Evolutionary conservation across 2,113 vertebrate species (phyloP), one percentile per base, ranked within the genome.

Genomic region (Hepsetus odoe): DNA sequence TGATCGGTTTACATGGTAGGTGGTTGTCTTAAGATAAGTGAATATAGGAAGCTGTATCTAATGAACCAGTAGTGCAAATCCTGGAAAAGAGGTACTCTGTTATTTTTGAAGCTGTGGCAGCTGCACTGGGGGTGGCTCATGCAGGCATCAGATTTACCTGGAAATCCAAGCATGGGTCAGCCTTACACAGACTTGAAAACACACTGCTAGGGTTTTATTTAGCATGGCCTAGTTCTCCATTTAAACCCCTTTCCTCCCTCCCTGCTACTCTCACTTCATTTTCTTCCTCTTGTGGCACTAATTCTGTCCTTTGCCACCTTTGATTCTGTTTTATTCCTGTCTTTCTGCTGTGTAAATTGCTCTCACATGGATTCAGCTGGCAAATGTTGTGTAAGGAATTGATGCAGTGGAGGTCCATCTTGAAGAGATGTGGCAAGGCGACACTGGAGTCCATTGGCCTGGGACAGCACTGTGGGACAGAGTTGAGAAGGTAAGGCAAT

Each of bases 121-220:
- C n/a, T n/a, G n/a, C n/a, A n/a, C n/a, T n/a, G n/a, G n/a, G n/a
- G n/a, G n/a, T n/a, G n/a, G n/a, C n/a, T n/a, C n/a, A n/a, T n/a
- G n/a, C n/a, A n/a, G n/a, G 20, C 49, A n/a, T n/a, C 18, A 44
- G 22, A 26, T 42, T 38, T 67, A 35, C 42, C 24, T 69, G 12
- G 2, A 53, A 33, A 58, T 38, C 22, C 20, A 20, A 38, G 49
- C 22, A 14, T 14, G 62, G 28, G 38, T 69, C 28, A 6, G 40
- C 33, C n/a, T 58, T 26, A 18, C 55, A 42, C 51, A 32, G n/a
- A 12, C 22, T 33, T 72, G 26, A 14, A 70, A 49, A 55, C 32
- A 1, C 38, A 55, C 24, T 22, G 18, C 67, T 53, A 46, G 26
- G 40, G 66, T 71, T 80, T 76, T 55, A 75, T 75, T 75, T 80